phyloP scores from a whole-genome alignment of 92 coral and sea anemone species.

The Porites rus region DNA sequence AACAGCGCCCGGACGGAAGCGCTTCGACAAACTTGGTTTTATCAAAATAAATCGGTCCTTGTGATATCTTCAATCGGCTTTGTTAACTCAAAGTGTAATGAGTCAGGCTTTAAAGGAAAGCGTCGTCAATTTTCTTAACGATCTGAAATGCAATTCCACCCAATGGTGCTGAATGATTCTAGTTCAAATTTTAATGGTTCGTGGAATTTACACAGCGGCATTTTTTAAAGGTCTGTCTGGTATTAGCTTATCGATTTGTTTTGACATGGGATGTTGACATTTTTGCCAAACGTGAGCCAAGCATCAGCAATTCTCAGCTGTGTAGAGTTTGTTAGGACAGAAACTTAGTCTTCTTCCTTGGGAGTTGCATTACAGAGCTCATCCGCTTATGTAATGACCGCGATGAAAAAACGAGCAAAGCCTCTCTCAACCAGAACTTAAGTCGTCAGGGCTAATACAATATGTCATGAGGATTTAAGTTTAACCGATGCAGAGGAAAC shows the following conservation, averaged over 20 bases:
- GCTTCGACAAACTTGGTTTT: background rate
- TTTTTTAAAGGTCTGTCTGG: background rate
- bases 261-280: background rate
- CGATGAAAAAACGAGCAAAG: no score
- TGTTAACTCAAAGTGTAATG: slow-evolving; percentile 21
- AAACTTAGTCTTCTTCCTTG: no score
- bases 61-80: background rate
- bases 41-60: background rate
- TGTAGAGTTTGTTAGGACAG: background rate
- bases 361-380: no score
- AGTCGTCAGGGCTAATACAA: no score
- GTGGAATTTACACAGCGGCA: no score
- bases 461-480: no score
- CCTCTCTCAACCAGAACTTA: no score
- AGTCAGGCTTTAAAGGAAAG: slow-evolving; percentile 16
- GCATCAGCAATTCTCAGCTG: background rate
- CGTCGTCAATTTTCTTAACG: background rate
- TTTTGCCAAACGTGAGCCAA: background rate
- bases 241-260: background rate
- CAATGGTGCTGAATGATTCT: no score
- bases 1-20: no score
- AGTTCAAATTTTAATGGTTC: background rate
- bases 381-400: no score
- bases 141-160: no score
- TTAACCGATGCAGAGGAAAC: no score